phyloP scores from a whole-genome alignment of 2,113 vertebrate genomes.

The Osmerus eperlanus region DNA sequence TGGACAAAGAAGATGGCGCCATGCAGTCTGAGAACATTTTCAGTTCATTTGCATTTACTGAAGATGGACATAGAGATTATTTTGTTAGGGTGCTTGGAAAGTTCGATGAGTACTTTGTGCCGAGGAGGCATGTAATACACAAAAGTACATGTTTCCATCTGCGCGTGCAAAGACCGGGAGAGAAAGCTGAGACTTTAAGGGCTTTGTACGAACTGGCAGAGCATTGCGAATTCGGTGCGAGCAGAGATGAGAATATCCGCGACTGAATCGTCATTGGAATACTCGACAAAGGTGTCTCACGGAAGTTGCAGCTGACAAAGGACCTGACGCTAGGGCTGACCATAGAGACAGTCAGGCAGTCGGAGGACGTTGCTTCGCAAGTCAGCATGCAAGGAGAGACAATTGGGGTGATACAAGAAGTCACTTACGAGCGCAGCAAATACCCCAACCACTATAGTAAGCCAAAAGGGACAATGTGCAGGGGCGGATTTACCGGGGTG shows the following conservation, averaged over 20 bases:
- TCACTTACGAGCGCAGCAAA: not conserved
- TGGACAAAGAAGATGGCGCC: constrained; percentile 15
- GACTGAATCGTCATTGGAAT: not conserved
- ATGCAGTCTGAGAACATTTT: constrained; percentile 31
- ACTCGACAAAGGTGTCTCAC: not conserved
- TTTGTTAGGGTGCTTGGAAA: constrained; percentile 12
- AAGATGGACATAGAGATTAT: too few relatives aligned
- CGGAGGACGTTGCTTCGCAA: too few relatives aligned
- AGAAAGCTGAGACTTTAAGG: not conserved
- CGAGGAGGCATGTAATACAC: constrained; percentile 13
- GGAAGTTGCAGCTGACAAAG: not conserved
- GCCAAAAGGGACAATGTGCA: too few relatives aligned
- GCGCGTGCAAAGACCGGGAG: not conserved
- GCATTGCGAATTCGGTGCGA: constrained; percentile 16
- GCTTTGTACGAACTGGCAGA: constrained; percentile 18
- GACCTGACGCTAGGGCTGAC: too few relatives aligned
- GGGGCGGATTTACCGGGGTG: too few relatives aligned
- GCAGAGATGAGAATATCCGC: constrained; percentile 13
- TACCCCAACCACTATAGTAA: not conserved
- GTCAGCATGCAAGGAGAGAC: constrained; percentile 4
- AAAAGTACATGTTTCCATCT: not conserved
- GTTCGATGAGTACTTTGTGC: constrained; percentile 2
- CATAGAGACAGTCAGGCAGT: too few relatives aligned
- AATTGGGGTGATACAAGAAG: constrained; percentile 3
- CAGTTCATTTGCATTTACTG: not conserved